Percentiles rank a stretch among this genome's conserved stretches.
These are phyloP conservation scores for Molossus molossus DNA, from an alignment of 2,797 vertebrate genomes.

Conservation along the genomic window DNA sequence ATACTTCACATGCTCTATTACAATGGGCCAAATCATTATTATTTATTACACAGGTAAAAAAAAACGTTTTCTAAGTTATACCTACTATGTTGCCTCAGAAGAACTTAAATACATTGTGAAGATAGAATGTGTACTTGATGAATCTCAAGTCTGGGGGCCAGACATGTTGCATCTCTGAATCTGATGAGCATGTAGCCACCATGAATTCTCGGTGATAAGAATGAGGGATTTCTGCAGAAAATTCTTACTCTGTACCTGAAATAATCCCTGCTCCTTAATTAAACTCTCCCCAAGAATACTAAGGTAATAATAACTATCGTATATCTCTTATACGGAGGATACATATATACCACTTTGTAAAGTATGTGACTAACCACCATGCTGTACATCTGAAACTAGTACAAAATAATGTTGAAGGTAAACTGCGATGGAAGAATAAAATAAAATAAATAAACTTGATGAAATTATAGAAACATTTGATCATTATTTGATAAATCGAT, in stretches of 20 bases:
- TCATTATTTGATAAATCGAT: not conserved
- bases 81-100: not conserved
- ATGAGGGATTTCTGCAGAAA: not conserved
- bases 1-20: not conserved
- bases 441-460: not conserved
- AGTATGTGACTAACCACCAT: not conserved
- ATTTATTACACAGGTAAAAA: slow-evolving; percentile 40
- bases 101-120: not conserved
- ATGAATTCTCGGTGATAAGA: not conserved
- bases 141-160: slow-evolving; percentile 3
- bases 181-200: not conserved
- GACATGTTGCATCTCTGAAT: not conserved
- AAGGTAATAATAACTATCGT: not conserved
- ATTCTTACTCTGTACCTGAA: not conserved
- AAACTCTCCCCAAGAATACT: not conserved
- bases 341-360: not conserved
- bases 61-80: slow-evolving; percentile 43
- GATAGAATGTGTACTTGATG: not conserved
- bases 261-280: not conserved
- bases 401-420: not conserved
- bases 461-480: not conserved
- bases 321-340: not conserved
- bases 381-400: not conserved
- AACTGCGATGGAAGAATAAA: not conserved
- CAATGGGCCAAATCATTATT: not conserved